phyloP scores from a whole-genome alignment of 2,888 invertebrate genomes.

The Plutella xylostella region DNA sequence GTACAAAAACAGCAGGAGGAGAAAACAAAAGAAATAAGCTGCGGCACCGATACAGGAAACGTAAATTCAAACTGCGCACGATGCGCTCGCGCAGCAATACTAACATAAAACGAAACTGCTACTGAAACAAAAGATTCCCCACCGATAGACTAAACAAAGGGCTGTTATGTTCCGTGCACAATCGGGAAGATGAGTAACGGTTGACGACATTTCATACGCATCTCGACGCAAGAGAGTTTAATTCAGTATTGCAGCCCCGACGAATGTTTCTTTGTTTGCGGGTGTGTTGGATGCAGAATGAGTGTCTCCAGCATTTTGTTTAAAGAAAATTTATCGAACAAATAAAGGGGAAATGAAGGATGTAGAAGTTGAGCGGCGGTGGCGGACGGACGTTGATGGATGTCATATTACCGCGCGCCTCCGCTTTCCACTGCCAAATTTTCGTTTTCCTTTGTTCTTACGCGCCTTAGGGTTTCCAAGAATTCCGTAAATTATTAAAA shows the following conservation, averaged over 20 bases:
- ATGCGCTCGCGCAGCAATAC: constrained; percentile 18
- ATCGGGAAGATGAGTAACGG: not conserved
- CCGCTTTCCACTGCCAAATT: constrained; percentile 37
- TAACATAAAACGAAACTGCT: constrained; percentile 26
- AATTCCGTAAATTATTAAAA: no score
- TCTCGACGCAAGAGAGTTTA: no score
- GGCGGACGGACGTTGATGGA: not conserved
- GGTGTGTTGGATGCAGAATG: no score
- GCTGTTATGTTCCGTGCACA: constrained; percentile 17
- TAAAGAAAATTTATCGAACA: not conserved
- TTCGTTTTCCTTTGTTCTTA: constrained; percentile 45
- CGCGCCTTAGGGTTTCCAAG: no score
- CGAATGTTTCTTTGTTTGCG: not conserved
- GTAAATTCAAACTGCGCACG: not conserved
- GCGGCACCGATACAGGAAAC: no score
- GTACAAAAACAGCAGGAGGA: no score
- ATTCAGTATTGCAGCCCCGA: no score
- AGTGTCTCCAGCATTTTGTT: no score
- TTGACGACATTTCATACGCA: not conserved
- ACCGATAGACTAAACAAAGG: constrained; percentile 39
- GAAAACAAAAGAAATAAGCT: no score
- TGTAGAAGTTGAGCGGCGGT: not conserved
- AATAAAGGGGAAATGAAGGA: not conserved
- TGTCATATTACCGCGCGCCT: not conserved
- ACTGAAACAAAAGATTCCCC: constrained; percentile 34